Conservation (phyloP, 2,113 vertebrate species). For the Microcebus murinus region DNA sequence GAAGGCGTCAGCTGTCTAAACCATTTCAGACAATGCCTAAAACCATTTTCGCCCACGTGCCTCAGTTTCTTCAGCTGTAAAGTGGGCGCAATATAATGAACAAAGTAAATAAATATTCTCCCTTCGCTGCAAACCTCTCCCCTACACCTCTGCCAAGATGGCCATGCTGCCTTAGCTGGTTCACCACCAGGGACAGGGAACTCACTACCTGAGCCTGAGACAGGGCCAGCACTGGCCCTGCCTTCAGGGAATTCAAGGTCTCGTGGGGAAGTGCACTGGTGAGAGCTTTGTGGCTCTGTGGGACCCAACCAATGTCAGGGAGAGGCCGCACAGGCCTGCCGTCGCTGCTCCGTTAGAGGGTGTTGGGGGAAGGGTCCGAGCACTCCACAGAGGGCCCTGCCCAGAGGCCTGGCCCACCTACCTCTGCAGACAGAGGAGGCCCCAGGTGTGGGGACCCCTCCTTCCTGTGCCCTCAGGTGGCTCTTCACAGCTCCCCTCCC, state of each 20-base stretch:
- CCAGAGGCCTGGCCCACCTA: not conserved
- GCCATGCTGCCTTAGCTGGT: not conserved
- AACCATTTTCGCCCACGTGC: not conserved
- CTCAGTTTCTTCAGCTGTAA: not conserved
- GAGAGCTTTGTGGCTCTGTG: not conserved
- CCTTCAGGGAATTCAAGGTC: not conserved
- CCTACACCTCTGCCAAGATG: not conserved
- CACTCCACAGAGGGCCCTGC: not conserved
- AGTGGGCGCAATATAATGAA: not conserved
- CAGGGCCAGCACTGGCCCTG: not conserved
- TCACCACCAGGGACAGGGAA: not conserved
- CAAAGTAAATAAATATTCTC: not conserved
- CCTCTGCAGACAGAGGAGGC: not conserved
- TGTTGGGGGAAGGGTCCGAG: not conserved
- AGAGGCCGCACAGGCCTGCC: not conserved
- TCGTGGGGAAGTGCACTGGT: fast-evolving
- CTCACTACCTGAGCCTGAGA: not conserved
- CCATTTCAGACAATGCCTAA: not conserved
- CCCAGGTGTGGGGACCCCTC: not conserved
- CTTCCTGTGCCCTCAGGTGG: not conserved
- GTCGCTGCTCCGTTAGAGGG: not conserved
- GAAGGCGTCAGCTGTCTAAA: not conserved
- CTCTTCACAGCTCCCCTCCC: no score
- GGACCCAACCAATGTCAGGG: fast-evolving
- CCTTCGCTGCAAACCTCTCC: no score